Percentiles rank a stretch among this genome's conserved stretches.
phyloP scores from a whole-genome alignment of 2,888 invertebrate genomes.

The Chouioia cunea region DNA sequence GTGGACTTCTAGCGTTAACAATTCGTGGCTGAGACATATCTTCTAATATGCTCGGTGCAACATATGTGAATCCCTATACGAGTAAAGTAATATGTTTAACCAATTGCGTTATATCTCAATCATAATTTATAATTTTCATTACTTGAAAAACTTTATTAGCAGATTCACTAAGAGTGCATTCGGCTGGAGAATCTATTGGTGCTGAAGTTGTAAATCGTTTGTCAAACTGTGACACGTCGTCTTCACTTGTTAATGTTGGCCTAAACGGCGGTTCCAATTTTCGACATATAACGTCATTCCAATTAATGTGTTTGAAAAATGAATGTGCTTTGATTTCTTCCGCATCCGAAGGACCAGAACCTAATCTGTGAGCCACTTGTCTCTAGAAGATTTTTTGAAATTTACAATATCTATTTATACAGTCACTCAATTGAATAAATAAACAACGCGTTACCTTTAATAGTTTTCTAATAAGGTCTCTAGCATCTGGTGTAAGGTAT shows the following conservation, averaged over 20 bases:
- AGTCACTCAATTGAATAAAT: no score
- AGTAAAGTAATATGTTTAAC: conserved; percentile 45
- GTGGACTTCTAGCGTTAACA: conserved; percentile 85
- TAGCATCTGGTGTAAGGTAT: conserved; percentile 95
- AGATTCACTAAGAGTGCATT: conserved; percentile 93
- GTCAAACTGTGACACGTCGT: conserved; percentile 98
- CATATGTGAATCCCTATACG: conserved; percentile 97
- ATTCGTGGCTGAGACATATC: conserved; percentile 85
- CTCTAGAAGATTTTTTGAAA: conserved; percentile 65
- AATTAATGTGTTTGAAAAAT: conserved; percentile 94
- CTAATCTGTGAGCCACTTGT: conserved; percentile 85
- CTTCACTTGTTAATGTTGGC: conserved; percentile 90
- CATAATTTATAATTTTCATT: conserved; percentile 46
- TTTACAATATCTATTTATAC: no score
- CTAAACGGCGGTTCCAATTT: conserved; percentile 95
- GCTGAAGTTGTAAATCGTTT: conserved; percentile 97
- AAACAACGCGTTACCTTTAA: conserved; percentile 90
- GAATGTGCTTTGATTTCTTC: conserved; percentile 89
- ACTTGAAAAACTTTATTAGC: conserved; percentile 97
- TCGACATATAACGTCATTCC: conserved; percentile 91
- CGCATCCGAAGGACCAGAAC: conserved; percentile 85
- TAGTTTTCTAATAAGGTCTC: conserved; percentile 91
- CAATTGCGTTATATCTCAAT: conserved; percentile 20
- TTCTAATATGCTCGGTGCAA: conserved; percentile 95
- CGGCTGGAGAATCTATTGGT: conserved; percentile 97